A percentile compares a stretch with the other conserved stretches of the same genome.
Evolutionary conservation across 1,140 invertebrate species (phyloP).

Genomic region (Drosophila lini): DNA sequence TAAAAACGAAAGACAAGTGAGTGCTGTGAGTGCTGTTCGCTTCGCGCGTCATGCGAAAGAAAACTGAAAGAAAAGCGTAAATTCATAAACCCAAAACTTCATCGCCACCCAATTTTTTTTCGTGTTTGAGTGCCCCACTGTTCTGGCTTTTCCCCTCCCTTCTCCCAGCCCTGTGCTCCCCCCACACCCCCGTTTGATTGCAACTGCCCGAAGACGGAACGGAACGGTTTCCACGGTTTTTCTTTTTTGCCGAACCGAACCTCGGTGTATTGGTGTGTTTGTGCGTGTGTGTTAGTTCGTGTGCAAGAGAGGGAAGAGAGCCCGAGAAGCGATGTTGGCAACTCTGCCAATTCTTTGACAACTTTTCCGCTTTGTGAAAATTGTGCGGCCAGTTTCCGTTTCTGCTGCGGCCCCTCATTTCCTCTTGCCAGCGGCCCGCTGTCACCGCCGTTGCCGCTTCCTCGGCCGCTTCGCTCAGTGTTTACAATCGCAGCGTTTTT

Average conservation of each 20-base stretch:
- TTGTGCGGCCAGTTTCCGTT: conserved; percentile 57
- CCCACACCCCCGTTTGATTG: conserved; percentile 3
- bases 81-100: conserved; percentile 25
- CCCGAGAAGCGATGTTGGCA: conserved; percentile 41
- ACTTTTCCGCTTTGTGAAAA: conserved; percentile 65
- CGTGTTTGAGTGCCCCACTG: conserved; percentile 29
- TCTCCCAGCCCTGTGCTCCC: not conserved
- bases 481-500: conserved; percentile 55
- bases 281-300: conserved; percentile 9
- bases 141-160: conserved; percentile 17
- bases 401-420: conserved; percentile 14
- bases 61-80: conserved; percentile 35
- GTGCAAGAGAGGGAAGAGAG: conserved; percentile 30
- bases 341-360: conserved; percentile 62
- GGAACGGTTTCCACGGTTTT: conserved; percentile 45
- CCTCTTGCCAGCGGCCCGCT: conserved; percentile 5
- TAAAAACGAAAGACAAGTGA: conserved; percentile 50
- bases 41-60: conserved; percentile 46
- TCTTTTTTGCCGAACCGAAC: conserved; percentile 47
- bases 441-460: conserved; percentile 10
- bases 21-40: conserved; percentile 25
- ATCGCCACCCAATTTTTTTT: conserved; percentile 10
- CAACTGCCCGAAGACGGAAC: conserved; percentile 29
- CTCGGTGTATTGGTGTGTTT: conserved; percentile 5
- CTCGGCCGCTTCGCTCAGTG: conserved; percentile 26